A percentile compares a stretch with the other conserved stretches of the same genome.
These are phyloP conservation scores for Mesoligia furuncula DNA, from an alignment of 2,888 invertebrate genomes.

Conservation along the genomic window DNA sequence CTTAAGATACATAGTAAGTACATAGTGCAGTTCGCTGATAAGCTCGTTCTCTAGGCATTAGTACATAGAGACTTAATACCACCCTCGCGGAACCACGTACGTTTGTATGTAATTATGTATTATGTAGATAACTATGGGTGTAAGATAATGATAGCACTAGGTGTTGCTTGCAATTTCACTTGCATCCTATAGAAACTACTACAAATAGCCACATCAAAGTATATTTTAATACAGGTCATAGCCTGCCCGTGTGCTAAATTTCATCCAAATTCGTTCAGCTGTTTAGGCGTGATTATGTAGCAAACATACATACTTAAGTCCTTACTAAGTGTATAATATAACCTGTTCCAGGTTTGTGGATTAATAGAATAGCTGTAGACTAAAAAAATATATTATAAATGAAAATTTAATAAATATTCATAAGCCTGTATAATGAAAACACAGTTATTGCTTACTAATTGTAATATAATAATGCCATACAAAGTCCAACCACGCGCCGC, in stretches of 20 bases:
- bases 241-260: not conserved
- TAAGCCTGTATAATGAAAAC: conserved; percentile 30
- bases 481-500: conserved; percentile 47
- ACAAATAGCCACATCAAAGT: not conserved
- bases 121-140: not conserved
- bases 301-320: not conserved
- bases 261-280: not conserved
- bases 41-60: conserved; percentile 17
- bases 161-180: not conserved
- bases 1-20: conserved; percentile 11
- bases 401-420: conserved; percentile 29
- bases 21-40: conserved; percentile 35
- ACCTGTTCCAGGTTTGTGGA: not conserved
- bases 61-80: conserved; percentile 9
- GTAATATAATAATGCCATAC: conserved; percentile 45
- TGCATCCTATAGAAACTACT: not conserved
- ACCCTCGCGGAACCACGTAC: not conserved
- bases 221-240: not conserved
- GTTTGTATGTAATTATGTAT: not conserved
- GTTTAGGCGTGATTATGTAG: not conserved
- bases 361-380: not conserved
- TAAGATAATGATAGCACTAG: not conserved
- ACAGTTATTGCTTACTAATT: conserved; percentile 51
- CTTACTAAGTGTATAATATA: not conserved
- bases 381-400: not conserved